Percentiles rank a stretch among this genome's conserved stretches.
phyloP scores from a whole-genome alignment of 2,888 invertebrate species.

The Diplolepis rosae region DNA sequence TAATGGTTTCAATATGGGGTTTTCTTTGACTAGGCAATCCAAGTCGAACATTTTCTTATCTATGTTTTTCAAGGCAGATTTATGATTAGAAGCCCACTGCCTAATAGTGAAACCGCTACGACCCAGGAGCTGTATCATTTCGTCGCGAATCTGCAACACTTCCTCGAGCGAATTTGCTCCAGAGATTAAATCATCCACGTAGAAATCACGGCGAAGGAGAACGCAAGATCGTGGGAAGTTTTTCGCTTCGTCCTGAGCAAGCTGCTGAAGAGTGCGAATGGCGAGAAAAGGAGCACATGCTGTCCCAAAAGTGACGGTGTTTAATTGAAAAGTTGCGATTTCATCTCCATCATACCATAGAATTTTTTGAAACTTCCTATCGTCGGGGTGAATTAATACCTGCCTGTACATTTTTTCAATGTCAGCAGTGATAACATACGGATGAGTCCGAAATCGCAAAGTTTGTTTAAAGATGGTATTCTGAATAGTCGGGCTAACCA shows the following conservation, averaged over 20 bases:
- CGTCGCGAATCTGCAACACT: too few relatives aligned
- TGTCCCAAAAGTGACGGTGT: constrained; percentile 52
- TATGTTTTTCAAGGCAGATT: neutral
- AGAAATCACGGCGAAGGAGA: too few relatives aligned
- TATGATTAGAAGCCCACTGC: constrained; percentile 39
- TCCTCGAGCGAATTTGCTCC: too few relatives aligned
- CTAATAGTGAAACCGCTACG: constrained; percentile 34
- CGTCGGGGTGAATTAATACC: too few relatives aligned
- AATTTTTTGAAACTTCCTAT: constrained; percentile 55
- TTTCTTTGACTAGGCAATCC: constrained; percentile 6
- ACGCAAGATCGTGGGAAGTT: too few relatives aligned
- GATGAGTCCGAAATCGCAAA: constrained; percentile 53
- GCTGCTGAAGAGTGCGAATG: constrained; percentile 44
- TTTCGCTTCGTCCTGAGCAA: too few relatives aligned
- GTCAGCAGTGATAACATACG: constrained; percentile 55
- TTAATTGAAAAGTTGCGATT: constrained; percentile 43
- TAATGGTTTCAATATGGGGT: constrained; percentile 17
- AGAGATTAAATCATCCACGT: too few relatives aligned
- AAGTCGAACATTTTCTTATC: neutral
- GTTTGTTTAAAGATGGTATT: constrained; percentile 54
- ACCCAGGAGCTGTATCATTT: too few relatives aligned
- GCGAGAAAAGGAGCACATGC: constrained; percentile 50
- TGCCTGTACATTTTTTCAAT: constrained; percentile 61
- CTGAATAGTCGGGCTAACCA: constrained; percentile 56
- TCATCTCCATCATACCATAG: constrained; percentile 49